Base-by-base conservation (phyloP, 2,113 vertebrate species). In the Ranitomeya variabilis region DNA sequence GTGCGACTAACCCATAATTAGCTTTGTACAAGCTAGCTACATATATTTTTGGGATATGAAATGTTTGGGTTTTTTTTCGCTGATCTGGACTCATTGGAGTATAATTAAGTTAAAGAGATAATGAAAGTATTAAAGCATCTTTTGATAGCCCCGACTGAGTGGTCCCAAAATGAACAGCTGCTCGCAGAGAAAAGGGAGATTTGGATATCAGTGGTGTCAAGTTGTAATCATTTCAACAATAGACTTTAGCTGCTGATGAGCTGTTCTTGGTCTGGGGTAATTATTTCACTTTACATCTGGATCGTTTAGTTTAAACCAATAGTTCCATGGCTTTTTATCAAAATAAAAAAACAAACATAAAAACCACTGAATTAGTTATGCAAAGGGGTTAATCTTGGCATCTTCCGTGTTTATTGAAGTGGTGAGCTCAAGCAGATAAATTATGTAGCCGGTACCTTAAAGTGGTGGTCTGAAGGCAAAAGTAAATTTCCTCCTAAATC, bases 71-170 rank as follows among this genome's bases (percentile, higher is more conserved):
- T 45, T 45, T 45, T 45, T 45, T 45, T 4, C 37, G 81, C 62
- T 23, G 62, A 83, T 69, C 18, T 19, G 52, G 81, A 37, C 59
- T 6, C 64, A n/a, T 52, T 69, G n/a, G 31, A 71, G 45, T 51
- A 54, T 80, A 80, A 80, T 80, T 80, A 80, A 80, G 55, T 60
- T 67, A 66, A 69, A 84, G 82, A 84, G 82, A 84, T 84, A 67
- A 69, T 84, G 64, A 69, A 69, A 69, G 51, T 84, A 69, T 54
- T 84, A 67, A 54, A 71, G 52, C 45, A 26, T 69, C 45, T 60
- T 71, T 67, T 51, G 37, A 69, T 54, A 12, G 64, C 54, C 54
- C 54, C 51, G 3, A 54, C 26, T 71, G 45, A 54, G 14, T 14
- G 4, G 82, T 54, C 45, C 62, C 82, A 60, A 84, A 71, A 55